Percentiles rank a stretch among this genome's conserved stretches.
Evolutionary conservation across 2,797 vertebrate genomes (phyloP).

Genomic region (Epinephelus coioides): DNA sequence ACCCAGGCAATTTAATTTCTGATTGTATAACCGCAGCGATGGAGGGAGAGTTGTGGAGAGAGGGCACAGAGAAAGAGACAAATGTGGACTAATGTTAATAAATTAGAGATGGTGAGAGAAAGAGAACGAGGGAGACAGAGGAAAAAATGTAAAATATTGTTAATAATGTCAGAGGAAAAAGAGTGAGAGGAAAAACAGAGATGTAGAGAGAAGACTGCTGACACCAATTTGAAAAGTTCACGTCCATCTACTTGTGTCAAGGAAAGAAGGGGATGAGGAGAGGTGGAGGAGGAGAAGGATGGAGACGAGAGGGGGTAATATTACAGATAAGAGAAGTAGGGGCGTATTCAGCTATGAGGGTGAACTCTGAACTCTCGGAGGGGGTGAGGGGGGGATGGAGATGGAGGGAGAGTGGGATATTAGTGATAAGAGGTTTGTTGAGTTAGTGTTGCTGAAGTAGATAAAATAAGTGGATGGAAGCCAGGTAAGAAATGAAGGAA

Average conservation of each 20-base stretch:
- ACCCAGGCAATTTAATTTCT: conserved; percentile 90
- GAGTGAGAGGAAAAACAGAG: conserved; percentile 68
- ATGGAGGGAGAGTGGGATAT: conserved; percentile 52
- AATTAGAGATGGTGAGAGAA: conserved; percentile 80
- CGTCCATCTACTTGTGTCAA: conserved; percentile 79
- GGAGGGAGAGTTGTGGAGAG: conserved; percentile 79
- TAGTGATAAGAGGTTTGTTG: conserved; percentile 64
- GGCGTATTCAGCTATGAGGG: conserved; percentile 63
- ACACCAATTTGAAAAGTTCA: conserved; percentile 91
- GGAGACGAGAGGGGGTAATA: conserved; percentile 62
- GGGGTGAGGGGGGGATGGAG: conserved; percentile 36
- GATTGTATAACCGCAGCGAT: conserved; percentile 82
- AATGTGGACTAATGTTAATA: conserved; percentile 80
- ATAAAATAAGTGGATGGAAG: conserved; percentile 51
- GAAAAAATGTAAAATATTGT: conserved; percentile 73
- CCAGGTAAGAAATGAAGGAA: conserved; percentile 29
- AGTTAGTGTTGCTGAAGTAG: conserved; percentile 52
- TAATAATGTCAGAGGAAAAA: conserved; percentile 79
- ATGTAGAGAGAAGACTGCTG: conserved; percentile 80
- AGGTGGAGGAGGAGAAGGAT: conserved; percentile 60
- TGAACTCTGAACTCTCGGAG: conserved; percentile 60
- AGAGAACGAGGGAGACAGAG: conserved; percentile 59
- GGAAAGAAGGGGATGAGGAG: conserved; percentile 67
- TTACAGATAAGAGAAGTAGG: conserved; percentile 79
- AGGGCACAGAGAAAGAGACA: conserved; percentile 77